A percentile compares a stretch with the other conserved stretches of the same genome.
These are phyloP conservation scores for Capitella teleta DNA, from an alignment of 1,140 invertebrate genomes.

Conservation along the genomic window DNA sequence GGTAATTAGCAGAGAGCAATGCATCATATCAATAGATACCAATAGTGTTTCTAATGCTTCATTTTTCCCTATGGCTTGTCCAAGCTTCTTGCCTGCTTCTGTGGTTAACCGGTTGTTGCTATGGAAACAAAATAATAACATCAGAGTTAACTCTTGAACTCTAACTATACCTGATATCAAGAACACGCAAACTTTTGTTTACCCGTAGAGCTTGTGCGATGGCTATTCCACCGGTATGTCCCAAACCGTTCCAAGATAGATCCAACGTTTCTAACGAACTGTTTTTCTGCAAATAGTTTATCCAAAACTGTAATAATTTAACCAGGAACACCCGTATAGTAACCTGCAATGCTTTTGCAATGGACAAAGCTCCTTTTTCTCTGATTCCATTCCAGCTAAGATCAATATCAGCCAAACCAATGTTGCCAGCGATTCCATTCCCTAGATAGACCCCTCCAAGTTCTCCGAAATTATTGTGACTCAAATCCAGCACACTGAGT, in stretches of 20 bases:
- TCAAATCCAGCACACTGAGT: conserved; percentile 23
- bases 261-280: conserved; percentile 25
- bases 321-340: conserved; percentile 1
- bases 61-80: conserved; percentile 22
- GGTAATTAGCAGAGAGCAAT: background rate
- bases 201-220: conserved; percentile 19
- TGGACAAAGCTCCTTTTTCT: conserved; percentile 24
- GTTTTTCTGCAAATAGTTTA: conserved; percentile 19
- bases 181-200: conserved; percentile 24
- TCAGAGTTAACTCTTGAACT: background rate
- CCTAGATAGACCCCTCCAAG: conserved; percentile 21
- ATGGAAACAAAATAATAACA: conserved; percentile 10
- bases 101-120: conserved; percentile 30
- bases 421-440: conserved; percentile 22
- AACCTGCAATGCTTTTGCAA: conserved; percentile 24
- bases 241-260: conserved; percentile 31
- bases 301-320: background rate
- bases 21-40: conserved; percentile 15
- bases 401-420: conserved; percentile 26
- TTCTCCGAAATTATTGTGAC: conserved; percentile 25
- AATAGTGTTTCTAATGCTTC: conserved; percentile 24
- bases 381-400: conserved; percentile 34
- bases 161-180: conserved; percentile 28
- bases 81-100: conserved; percentile 18
- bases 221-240: conserved; percentile 15